Conservation (phyloP, 2,888 invertebrate species). For the Drosophila engyochracea region DNA sequence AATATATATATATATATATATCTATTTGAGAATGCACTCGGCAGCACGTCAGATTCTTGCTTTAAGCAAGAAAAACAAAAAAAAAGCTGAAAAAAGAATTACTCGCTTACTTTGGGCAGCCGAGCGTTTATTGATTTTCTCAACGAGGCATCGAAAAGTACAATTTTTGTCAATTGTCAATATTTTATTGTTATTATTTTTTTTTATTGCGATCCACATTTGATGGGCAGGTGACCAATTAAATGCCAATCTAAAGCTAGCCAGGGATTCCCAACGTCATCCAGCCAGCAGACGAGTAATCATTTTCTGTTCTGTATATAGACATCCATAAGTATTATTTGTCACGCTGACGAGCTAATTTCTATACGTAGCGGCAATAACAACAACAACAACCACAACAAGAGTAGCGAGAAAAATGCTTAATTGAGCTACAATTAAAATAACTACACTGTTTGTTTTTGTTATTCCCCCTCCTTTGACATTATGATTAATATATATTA, state of each 20-base stretch:
- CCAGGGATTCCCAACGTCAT: conserved; percentile 76
- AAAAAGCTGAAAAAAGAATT: conserved; percentile 14
- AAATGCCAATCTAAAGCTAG: conserved; percentile 67
- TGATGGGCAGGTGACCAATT: conserved; percentile 61
- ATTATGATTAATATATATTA: conserved; percentile 23
- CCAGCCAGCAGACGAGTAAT: conserved; percentile 45
- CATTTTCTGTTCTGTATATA: conserved; percentile 17
- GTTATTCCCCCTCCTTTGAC: neutral
- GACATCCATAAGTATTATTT: conserved; percentile 23
- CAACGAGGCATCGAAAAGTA: conserved; percentile 8
- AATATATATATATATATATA: neutral
- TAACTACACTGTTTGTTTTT: conserved; percentile 27
- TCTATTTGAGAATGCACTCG: conserved; percentile 7
- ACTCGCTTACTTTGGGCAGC: conserved; percentile 19
- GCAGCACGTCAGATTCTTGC: conserved; percentile 33
- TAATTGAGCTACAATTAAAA: conserved; percentile 66
- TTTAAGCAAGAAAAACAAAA: conserved; percentile 19
- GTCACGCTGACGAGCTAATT: conserved; percentile 42
- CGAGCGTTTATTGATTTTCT: conserved; percentile 60
- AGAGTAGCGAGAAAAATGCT: conserved; percentile 29
- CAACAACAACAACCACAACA: conserved; percentile 16
- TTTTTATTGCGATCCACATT: conserved; percentile 45
- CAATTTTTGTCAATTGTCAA: conserved; percentile 5
- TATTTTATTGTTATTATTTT: conserved; percentile 3
- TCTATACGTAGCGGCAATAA: conserved; percentile 30